Conservation (phyloP, 2,797 vertebrate genomes). For the Gobio occitaniae region DNA sequence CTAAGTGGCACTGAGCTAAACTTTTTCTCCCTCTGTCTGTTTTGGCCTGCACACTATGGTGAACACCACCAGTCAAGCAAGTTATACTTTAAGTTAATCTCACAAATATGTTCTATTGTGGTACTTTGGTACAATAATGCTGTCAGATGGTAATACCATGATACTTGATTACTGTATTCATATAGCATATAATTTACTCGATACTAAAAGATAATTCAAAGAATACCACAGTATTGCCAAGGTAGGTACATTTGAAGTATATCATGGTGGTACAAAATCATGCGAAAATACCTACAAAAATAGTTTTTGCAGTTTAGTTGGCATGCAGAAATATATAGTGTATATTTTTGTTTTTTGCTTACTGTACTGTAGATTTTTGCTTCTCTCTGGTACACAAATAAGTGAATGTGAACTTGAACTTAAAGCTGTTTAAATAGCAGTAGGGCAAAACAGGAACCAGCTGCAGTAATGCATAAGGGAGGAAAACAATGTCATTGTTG, state of each 20-base stretch:
- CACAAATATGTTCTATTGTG: not conserved
- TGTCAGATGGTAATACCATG: not conserved
- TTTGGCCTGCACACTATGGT: not conserved
- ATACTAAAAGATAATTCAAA: not conserved
- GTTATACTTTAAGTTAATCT: not conserved
- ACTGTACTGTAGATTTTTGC: not conserved
- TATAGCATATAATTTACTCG: not conserved
- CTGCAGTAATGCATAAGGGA: conserved; percentile 21
- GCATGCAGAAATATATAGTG: not conserved
- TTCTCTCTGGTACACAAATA: not conserved
- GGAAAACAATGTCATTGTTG: conserved; percentile 10
- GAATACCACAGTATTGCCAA: not conserved
- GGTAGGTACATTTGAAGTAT: not conserved
- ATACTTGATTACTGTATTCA: not conserved
- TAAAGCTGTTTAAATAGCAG: conserved; percentile 20
- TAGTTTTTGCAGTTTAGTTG: not conserved
- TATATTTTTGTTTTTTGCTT: no score
- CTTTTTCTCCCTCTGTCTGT: not conserved
- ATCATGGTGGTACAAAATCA: not conserved
- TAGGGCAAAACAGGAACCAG: conserved; percentile 37
- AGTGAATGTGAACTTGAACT: conserved; percentile 8
- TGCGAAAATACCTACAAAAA: not conserved
- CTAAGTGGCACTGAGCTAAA: conserved; percentile 22
- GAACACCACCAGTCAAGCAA: conserved; percentile 17
- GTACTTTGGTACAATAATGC: not conserved